Evolutionary conservation across 2,797 vertebrate species (phyloP).

Genomic region (Podargus strigoides): DNA sequence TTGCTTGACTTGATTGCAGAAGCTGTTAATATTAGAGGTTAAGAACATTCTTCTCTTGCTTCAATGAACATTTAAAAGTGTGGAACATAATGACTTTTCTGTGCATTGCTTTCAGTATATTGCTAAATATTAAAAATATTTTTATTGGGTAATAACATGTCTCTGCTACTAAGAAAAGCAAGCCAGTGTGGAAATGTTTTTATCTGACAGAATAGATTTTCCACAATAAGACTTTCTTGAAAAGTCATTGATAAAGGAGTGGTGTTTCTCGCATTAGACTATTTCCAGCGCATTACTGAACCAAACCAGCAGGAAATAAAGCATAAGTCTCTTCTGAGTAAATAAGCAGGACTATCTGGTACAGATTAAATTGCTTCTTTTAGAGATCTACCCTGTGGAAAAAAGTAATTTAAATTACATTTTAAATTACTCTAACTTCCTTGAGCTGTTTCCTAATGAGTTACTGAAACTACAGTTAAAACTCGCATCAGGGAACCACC

Average conservation of each 20-base stretch:
- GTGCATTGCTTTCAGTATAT: background rate
- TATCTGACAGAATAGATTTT: background rate
- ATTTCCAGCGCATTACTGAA: background rate
- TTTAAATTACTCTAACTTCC: constrained; percentile 18
- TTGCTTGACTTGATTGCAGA: background rate
- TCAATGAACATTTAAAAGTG: background rate
- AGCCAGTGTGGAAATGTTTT: background rate
- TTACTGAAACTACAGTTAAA: background rate
- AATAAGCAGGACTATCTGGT: background rate
- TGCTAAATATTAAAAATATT: background rate
- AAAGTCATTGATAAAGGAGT: background rate
- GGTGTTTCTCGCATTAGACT: background rate
- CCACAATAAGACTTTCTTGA: background rate
- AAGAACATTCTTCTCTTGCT: background rate
- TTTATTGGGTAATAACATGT: background rate
- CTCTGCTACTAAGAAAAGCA: background rate
- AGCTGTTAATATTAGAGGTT: background rate
- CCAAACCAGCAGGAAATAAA: constrained; percentile 1
- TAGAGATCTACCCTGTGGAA: background rate
- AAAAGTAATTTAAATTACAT: background rate
- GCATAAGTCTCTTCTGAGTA: background rate
- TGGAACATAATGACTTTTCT: background rate
- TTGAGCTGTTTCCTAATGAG: constrained; percentile 7
- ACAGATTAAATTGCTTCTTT: background rate
- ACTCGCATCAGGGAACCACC: background rate